phyloP scores from a whole-genome alignment of 37 sponge, comb jelly and placozoan species.

The Chondrilla cf. caribensis region DNA sequence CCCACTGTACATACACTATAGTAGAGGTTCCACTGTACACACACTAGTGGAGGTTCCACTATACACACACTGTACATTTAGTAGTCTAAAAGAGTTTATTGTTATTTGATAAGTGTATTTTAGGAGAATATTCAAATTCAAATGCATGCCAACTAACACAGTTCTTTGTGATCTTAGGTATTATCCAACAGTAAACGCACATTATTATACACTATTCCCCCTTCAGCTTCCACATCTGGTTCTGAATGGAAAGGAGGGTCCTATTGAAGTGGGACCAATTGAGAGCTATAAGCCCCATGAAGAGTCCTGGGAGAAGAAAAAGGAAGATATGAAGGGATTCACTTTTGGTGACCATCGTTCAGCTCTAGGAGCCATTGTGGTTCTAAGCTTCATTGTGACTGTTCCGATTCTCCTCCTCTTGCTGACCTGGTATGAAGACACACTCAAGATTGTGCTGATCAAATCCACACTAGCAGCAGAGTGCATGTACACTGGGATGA shows the following conservation, averaged over 20 bases:
- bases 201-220: too few relatives aligned
- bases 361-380: not conserved
- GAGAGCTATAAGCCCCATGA: not conserved
- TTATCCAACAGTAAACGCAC: not conserved
- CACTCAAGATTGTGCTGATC: not conserved
- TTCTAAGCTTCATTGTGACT: not conserved
- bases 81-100: too few relatives aligned
- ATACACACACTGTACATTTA: too few relatives aligned
- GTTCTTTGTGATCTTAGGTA: too few relatives aligned
- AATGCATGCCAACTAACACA: too few relatives aligned
- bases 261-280: not conserved
- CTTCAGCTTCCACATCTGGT: conserved; percentile 11
- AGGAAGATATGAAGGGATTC: not conserved
- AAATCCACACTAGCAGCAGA: conserved; percentile 10
- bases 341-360: not conserved
- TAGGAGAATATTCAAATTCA: too few relatives aligned
- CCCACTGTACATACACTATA: too few relatives aligned
- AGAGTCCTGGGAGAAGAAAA: not conserved
- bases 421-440: not conserved
- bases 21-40: too few relatives aligned
- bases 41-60: too few relatives aligned
- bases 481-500: conserved; percentile 10
- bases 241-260: conserved; percentile 15
- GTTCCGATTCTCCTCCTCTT: not conserved
- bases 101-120: too few relatives aligned